Percentiles rank a stretch among this genome's conserved stretches.
phyloP scores from a whole-genome alignment of 2,888 invertebrate species.

The Drosophila infuscata region DNA sequence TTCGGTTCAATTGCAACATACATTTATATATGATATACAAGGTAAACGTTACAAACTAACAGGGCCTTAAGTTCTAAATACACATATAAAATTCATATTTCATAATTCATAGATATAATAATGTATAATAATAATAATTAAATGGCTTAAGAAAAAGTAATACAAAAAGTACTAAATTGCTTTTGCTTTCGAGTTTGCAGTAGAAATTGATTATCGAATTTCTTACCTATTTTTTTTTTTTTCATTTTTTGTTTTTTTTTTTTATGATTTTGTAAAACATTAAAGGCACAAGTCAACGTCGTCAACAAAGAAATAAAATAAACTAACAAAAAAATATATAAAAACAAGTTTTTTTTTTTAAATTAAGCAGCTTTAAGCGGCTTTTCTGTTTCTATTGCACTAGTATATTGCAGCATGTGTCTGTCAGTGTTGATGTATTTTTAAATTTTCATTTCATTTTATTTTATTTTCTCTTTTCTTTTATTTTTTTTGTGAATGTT shows the following conservation, averaged over 20 bases:
- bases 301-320: slow-evolving; percentile 79
- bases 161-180: slow-evolving; percentile 71
- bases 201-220: slow-evolving; percentile 49
- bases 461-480: slow-evolving; percentile 15
- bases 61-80: slow-evolving; percentile 72
- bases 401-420: slow-evolving; percentile 48
- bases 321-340: slow-evolving; percentile 53
- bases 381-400: slow-evolving; percentile 52
- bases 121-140: slow-evolving; percentile 56
- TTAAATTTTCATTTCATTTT: slow-evolving; percentile 11
- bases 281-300: slow-evolving; percentile 86
- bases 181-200: slow-evolving; percentile 33
- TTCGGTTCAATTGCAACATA: slow-evolving; percentile 78
- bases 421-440: slow-evolving; percentile 42
- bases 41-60: slow-evolving; percentile 65
- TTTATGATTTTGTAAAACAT: slow-evolving; percentile 65
- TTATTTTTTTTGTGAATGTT: slow-evolving; percentile 16
- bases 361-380: slow-evolving; percentile 39
- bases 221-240: slow-evolving; percentile 39
- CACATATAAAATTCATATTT: slow-evolving; percentile 80
- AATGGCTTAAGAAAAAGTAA: slow-evolving; percentile 79
- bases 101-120: slow-evolving; percentile 49
- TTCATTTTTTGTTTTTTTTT: slow-evolving; percentile 26
- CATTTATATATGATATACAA: slow-evolving; percentile 76
- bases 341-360: slow-evolving; percentile 46